Evolutionary conservation across 2,113 vertebrate genomes (phyloP).

Genomic region (Pontoporia blainvillei): DNA sequence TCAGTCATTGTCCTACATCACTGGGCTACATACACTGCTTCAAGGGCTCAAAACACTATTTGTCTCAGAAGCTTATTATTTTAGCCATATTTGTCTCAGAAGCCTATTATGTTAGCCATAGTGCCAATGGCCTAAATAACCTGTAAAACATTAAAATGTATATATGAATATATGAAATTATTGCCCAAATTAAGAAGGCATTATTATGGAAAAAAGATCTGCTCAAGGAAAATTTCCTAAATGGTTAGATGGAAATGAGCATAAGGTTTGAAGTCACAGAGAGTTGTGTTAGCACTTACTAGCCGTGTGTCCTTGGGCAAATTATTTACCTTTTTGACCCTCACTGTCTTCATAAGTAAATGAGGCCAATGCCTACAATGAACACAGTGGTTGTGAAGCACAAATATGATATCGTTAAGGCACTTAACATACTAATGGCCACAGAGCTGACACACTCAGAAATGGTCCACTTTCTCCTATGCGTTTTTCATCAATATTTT

Average conservation of each 20-base stretch:
- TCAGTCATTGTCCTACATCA: neutral
- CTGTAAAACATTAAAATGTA: neutral
- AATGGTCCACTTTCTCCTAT: neutral
- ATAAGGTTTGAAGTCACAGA: neutral
- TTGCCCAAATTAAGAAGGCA: neutral
- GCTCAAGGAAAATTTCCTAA: neutral
- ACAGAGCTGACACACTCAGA: neutral
- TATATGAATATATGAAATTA: neutral
- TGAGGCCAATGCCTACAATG: neutral
- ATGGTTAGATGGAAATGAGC: neutral
- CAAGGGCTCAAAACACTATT: neutral
- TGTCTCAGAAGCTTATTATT: too few species aligned
- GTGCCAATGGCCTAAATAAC: neutral
- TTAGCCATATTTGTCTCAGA: neutral
- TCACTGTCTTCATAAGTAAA: neutral
- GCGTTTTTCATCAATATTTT: neutral
- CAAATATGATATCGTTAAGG: neutral
- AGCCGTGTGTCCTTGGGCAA: neutral
- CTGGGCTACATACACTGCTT: neutral
- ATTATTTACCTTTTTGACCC: neutral
- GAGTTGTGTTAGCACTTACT: neutral
- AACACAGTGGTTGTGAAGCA: neutral
- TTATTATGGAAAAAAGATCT: neutral
- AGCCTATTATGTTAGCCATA: neutral
- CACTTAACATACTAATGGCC: neutral